These are phyloP conservation scores for Ptyas mucosa DNA, from an alignment of 2,113 vertebrate species.

Conservation along the genomic window DNA sequence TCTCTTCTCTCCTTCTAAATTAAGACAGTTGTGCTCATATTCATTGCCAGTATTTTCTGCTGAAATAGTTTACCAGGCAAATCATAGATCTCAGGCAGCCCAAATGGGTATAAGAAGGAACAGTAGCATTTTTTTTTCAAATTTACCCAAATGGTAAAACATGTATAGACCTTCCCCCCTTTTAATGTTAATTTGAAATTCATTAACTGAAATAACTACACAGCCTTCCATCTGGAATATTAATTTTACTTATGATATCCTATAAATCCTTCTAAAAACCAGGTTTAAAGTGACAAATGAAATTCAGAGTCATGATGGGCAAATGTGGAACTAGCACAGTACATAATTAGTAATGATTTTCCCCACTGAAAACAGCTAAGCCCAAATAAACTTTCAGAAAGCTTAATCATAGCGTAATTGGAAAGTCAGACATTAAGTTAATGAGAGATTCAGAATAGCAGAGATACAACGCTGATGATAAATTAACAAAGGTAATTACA, in stretches of 20 bases:
- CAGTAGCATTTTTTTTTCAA: constrained; percentile 30
- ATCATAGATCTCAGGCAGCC: constrained; percentile 15
- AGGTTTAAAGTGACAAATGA: background rate
- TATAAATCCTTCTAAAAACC: background rate
- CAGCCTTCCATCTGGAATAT: background rate
- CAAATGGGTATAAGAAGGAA: background rate
- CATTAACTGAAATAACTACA: background rate
- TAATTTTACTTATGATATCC: background rate
- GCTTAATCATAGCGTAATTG: constrained; percentile 35
- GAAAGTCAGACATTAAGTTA: constrained; percentile 35
- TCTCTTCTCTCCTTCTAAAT: constrained; percentile 24
- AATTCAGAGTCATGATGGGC: constrained; percentile 7
- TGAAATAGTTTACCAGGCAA: constrained; percentile 3
- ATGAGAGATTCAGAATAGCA: constrained; percentile 34
- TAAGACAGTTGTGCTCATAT: background rate
- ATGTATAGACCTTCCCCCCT: background rate
- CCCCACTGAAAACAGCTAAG: constrained; percentile 39
- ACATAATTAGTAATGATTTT: constrained; percentile 42
- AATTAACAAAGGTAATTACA: constrained; percentile 16
- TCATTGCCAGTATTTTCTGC: background rate
- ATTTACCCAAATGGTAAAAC: constrained; percentile 23
- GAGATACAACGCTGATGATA: constrained; percentile 19
- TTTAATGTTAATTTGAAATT: background rate
- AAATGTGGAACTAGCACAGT: background rate
- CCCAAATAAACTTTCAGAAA: constrained; percentile 40